These are phyloP conservation scores for Gobionotothen gibberifrons DNA, from an alignment of 2,797 vertebrate species.

Conservation along the genomic window DNA sequence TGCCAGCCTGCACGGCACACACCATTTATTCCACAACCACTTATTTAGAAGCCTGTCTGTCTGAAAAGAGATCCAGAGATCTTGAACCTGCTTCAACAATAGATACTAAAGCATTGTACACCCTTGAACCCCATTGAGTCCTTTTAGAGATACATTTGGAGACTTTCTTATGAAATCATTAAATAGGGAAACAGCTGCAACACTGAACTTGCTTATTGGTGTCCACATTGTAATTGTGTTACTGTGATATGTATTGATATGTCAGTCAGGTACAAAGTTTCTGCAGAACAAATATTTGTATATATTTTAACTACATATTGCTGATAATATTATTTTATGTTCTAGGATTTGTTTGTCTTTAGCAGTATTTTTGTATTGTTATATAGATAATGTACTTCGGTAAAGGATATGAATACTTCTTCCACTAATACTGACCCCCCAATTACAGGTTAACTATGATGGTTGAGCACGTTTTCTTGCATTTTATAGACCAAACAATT, in stretches of 20 bases:
- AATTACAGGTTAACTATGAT: too few relatives aligned
- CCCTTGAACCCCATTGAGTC: not conserved
- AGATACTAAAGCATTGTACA: slow-evolving; percentile 13
- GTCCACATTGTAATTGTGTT: not conserved
- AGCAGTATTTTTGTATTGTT: too few relatives aligned
- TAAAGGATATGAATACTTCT: too few relatives aligned
- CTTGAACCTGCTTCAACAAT: not conserved
- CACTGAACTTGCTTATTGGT: not conserved
- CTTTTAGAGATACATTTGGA: too few relatives aligned
- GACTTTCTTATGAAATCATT: not conserved
- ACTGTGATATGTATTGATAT: not conserved
- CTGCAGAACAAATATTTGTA: not conserved
- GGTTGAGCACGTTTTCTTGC: too few relatives aligned
- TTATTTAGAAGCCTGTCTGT: slow-evolving; percentile 55
- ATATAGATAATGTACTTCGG: too few relatives aligned
- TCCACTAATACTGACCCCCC: too few relatives aligned
- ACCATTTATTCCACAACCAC: slow-evolving; percentile 56
- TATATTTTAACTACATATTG: too few relatives aligned
- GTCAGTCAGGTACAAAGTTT: not conserved
- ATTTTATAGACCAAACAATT: too few relatives aligned
- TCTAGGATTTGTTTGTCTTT: too few relatives aligned
- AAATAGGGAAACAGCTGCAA: not conserved
- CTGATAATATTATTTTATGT: too few relatives aligned
- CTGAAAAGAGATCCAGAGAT: slow-evolving; percentile 9
- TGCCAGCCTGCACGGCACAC: slow-evolving; percentile 34